A percentile compares a stretch with the other conserved stretches of the same genome.
phyloP scores from a whole-genome alignment of 2,113 vertebrate species.

The Tringa solitaria region DNA sequence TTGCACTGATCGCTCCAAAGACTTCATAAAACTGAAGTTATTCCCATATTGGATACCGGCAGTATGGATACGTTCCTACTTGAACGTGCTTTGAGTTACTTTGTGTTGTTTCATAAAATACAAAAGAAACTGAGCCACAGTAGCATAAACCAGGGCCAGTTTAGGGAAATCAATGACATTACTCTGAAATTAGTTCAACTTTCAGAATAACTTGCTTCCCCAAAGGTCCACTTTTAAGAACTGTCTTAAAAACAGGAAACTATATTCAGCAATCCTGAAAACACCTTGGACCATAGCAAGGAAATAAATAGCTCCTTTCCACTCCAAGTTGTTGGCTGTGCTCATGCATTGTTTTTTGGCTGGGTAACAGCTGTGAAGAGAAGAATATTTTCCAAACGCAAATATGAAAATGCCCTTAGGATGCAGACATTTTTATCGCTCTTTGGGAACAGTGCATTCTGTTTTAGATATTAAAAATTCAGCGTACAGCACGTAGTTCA shows the following conservation, averaged over 20 bases:
- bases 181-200: neutral
- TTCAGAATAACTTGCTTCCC: neutral
- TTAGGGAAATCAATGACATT: neutral
- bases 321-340: neutral
- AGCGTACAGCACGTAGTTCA: neutral
- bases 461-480: neutral
- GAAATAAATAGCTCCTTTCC: slow-evolving; percentile 54
- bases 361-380: neutral
- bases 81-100: neutral
- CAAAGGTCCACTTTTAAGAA: neutral
- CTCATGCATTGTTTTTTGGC: neutral
- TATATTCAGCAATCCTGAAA: slow-evolving; percentile 8
- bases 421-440: neutral
- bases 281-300: slow-evolving; percentile 10
- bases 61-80: neutral
- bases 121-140: neutral
- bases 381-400: neutral
- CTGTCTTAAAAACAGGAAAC: slow-evolving; percentile 38
- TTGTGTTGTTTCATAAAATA: neutral
- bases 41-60: neutral
- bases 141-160: neutral
- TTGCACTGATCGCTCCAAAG: neutral
- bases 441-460: neutral
- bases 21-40: neutral
- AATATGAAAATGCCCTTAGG: slow-evolving; percentile 1